phyloP scores from a whole-genome alignment of 2,888 invertebrate genomes.

The Noctua fimbriata region DNA sequence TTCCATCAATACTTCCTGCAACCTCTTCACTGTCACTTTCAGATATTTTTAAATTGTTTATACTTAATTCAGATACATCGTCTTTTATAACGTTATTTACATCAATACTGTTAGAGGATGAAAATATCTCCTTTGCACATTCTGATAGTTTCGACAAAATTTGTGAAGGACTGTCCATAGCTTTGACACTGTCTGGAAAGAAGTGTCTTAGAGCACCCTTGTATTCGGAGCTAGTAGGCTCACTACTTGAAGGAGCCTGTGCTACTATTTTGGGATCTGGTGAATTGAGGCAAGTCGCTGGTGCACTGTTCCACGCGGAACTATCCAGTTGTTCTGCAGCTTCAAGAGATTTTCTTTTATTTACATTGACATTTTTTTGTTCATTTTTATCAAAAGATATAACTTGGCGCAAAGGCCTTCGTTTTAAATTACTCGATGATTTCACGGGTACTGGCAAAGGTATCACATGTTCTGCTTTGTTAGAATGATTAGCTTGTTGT shows the following conservation, averaged over 20 bases:
- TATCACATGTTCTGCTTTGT: slow-evolving; percentile 92
- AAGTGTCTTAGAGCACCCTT: slow-evolving; percentile 84
- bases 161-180: slow-evolving; percentile 87
- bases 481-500: slow-evolving; percentile 85
- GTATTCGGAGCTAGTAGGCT: slow-evolving; percentile 86
- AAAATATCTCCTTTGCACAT: slow-evolving; percentile 89
- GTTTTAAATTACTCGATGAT: slow-evolving; percentile 81
- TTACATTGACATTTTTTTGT: slow-evolving; percentile 67
- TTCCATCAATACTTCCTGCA: slow-evolving; percentile 87
- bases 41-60: slow-evolving; percentile 85
- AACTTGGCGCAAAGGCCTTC: slow-evolving; percentile 86
- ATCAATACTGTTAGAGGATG: slow-evolving; percentile 86
- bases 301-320: slow-evolving; percentile 89
- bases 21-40: slow-evolving; percentile 89
- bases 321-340: slow-evolving; percentile 70
- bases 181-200: slow-evolving; percentile 87
- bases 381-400: slow-evolving; percentile 88
- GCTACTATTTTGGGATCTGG: slow-evolving; percentile 84
- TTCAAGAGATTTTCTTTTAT: slow-evolving; percentile 70
- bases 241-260: slow-evolving; percentile 82
- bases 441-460: slow-evolving; percentile 92
- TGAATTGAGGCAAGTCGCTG: slow-evolving; percentile 91
- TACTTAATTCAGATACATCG: slow-evolving; percentile 84
- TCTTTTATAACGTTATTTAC: slow-evolving; percentile 82
- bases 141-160: slow-evolving; percentile 86